Evolutionary conservation across 1,140 invertebrate genomes (phyloP), one percentile per base, ranked within the genome.

Genomic region (Aphaenogaster floridana): DNA sequence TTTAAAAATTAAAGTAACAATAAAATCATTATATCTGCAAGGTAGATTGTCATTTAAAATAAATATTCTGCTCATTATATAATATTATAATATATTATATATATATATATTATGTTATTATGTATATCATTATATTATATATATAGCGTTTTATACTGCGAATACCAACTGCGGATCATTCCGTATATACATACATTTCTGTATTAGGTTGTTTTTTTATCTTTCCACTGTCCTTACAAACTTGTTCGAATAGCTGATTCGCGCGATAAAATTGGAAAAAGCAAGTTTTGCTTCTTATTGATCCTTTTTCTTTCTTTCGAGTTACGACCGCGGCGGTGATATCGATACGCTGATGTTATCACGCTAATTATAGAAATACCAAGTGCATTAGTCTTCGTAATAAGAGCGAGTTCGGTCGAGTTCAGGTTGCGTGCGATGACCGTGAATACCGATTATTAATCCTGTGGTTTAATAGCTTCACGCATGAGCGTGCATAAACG

Each of bases 361-460:
- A 45, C 11, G 80, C 69, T 76, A 50, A 76, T 84, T 76, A 63
- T 84, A 76, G 54, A 84, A 76, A 76, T 34, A n/a, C 28, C 28
- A 36, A 74, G 52, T 9, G 66, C 11, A 61, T 84, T 84, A 74
- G 54, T 61, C 34, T 28, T 2, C 8, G 42, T 84, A 74, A 76
- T 74, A 84, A 39, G 50, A 81, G 42, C 54, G 52, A 72, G 54
- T 61, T 61, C 6, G 39, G 52, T 34, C 6, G 28, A 36, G 21
- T 48, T 83, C 54, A 61, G 13, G 8, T 61, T 74, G 28, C 80
- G 80, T 21, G 48, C 78, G 36, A 59, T 74, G 80, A 42, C 57
- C 80, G 80, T 84, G 80, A 84, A 84, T 28, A 7, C 7, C 34
- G 68, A 74, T 63, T 74, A 76, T 84, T 61, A 84, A 84, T 84